Percentiles rank a stretch among this genome's conserved stretches.
Conservation (phyloP, 2,888 invertebrate genomes). For the Stegophylla sp. region DNA sequence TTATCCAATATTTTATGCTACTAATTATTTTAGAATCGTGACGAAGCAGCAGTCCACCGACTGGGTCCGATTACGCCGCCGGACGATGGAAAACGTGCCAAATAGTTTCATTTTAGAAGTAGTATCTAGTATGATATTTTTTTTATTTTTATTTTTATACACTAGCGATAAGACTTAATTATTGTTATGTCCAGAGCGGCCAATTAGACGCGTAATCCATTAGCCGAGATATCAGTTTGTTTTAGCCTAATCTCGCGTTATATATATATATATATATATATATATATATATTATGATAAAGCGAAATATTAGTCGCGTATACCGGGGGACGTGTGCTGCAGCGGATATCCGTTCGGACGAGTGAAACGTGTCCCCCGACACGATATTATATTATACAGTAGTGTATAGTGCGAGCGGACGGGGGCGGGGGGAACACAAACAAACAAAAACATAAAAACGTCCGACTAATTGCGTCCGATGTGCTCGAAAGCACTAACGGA, state of each 20-base stretch:
- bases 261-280: no score
- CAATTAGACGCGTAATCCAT: conserved; percentile 19
- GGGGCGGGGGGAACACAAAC: no score
- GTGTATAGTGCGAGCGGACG: neutral
- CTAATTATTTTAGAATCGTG: no score
- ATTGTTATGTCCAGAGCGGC: no score
- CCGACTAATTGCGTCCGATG: neutral
- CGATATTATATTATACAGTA: neutral
- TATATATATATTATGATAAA: neutral
- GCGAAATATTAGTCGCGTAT: conserved; percentile 32
- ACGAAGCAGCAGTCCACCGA: no score
- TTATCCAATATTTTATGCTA: no score
- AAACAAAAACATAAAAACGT: neutral
- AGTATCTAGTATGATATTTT: no score
- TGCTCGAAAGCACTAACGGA: conserved; percentile 9
- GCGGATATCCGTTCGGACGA: conserved; percentile 12
- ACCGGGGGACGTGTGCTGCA: no score
- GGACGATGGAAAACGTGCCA: no score
- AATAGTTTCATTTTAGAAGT: no score
- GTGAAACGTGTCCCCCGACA: neutral
- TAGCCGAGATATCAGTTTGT: conserved; percentile 7
- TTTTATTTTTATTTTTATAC: no score
- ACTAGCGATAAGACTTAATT: neutral
- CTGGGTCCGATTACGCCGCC: no score
- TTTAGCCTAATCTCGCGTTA: neutral